A percentile compares a stretch with the other conserved stretches of the same genome.
These are phyloP conservation scores for Nectonema munidae DNA, from an alignment of 2,888 invertebrate species.

Conservation along the genomic window DNA sequence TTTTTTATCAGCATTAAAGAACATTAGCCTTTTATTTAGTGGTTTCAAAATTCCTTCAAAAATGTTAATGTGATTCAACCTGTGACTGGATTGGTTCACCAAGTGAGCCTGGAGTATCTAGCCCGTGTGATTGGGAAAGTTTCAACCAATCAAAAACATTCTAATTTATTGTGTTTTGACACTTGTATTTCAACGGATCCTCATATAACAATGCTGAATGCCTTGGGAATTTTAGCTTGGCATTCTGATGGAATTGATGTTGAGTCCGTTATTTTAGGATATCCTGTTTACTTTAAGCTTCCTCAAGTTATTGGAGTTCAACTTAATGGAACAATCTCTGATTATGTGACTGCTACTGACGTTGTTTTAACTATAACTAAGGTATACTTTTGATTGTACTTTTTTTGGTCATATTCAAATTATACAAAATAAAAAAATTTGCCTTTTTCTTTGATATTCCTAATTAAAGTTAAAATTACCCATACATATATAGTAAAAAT, in stretches of 20 bases:
- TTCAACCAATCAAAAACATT: neutral
- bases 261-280: slow-evolving; percentile 90
- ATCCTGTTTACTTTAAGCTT: slow-evolving; percentile 74
- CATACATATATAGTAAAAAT: neutral
- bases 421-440: neutral
- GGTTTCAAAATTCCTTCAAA: slow-evolving; percentile 74
- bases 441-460: neutral
- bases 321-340: slow-evolving; percentile 42
- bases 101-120: slow-evolving; percentile 78
- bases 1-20: slow-evolving; percentile 1
- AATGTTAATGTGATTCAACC: slow-evolving; percentile 92
- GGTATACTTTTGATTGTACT: slow-evolving; percentile 28
- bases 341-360: slow-evolving; percentile 69
- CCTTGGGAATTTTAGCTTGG: slow-evolving; percentile 79
- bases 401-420: no score
- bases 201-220: slow-evolving; percentile 95
- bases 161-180: slow-evolving; percentile 40
- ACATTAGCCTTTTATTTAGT: slow-evolving; percentile 29
- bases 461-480: neutral
- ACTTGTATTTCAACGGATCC: slow-evolving; percentile 86
- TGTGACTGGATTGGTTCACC: slow-evolving; percentile 87
- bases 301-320: slow-evolving; percentile 82
- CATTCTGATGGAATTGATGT: slow-evolving; percentile 51
- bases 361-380: slow-evolving; percentile 82
- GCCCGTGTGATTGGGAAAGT: slow-evolving; percentile 49